Evolutionary conservation across 35 echinoderm and acorn worm species (phyloP), one percentile per base, ranked within the genome.

Genomic region (Acanthaster planci): DNA sequence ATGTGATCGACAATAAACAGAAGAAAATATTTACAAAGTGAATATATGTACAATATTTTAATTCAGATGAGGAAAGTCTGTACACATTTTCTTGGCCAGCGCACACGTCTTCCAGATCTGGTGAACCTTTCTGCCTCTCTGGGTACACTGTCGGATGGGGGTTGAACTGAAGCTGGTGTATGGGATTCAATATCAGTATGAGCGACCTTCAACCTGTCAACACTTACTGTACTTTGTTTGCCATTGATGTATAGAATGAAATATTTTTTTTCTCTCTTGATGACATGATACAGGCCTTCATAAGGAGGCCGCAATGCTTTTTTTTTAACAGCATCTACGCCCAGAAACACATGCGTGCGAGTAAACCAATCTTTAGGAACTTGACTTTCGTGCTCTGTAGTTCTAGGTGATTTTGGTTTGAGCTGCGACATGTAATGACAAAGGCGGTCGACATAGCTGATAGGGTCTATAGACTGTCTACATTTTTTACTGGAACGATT

Each of bases 301-400:
- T 86, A 91, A 16, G 83, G 89, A 15, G 82, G 83, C 81, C 81
- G 89, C 10, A 91, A 32, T 19, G 89, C 82, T 79, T n/a, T 85
- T 31, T 76, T 85, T n/a, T n/a, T n/a, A 15, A 91, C 89, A 12
- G 76, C 39, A 59, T 86, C 89, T 39, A 21, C n/a, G 18, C 21
- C 14, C 21, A 77, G 17, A 29, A 77, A 77, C 1, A 77, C 75
- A 39, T 77, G 75, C 16, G 30, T 27, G 38, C 75, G 36, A 29
- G n/a, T 39, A 17, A 17, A 39, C 2, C n/a, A 29, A 29, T 29
- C 30, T 36, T 17, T 21, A 3, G 75, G 75, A 15, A 77, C 75
- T 32, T 22, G 75, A 77, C 21, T 27, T 39, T 21, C 14, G 0
- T 21, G 29, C 18, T 15, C 38, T 77, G 75, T 21, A 39, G 14